phyloP scores from a whole-genome alignment of 2,797 vertebrate species.

The Taenioides sp. region DNA sequence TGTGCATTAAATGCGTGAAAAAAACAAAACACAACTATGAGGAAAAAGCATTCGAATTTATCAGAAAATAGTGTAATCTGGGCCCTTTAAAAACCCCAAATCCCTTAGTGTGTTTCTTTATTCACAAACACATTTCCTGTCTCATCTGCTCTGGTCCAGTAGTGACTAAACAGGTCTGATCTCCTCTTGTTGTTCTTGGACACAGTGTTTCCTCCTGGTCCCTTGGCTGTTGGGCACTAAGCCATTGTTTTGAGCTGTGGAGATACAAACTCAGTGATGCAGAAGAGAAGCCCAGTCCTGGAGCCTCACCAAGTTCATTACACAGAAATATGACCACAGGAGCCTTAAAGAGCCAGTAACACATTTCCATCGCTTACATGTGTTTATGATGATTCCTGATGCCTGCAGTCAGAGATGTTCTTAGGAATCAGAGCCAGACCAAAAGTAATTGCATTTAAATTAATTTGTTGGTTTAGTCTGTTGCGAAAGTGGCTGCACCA shows the following conservation, averaged over 20 bases:
- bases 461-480: constrained; percentile 58
- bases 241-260: constrained; percentile 59
- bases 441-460: constrained; percentile 63
- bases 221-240: constrained; percentile 31
- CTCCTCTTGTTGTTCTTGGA: constrained; percentile 31
- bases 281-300: constrained; percentile 34
- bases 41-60: too few species aligned
- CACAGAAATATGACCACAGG: constrained; percentile 58
- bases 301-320: constrained; percentile 66
- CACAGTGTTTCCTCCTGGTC: constrained; percentile 23
- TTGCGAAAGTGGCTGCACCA: constrained; percentile 20
- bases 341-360: constrained; percentile 36
- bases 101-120: constrained; percentile 13
- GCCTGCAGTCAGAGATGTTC: constrained; percentile 65
- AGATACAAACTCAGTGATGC: constrained; percentile 56
- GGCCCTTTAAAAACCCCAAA: not conserved
- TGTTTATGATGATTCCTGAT: constrained; percentile 31
- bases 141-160: constrained; percentile 31
- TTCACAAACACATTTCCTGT: constrained; percentile 18
- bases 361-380: constrained; percentile 49
- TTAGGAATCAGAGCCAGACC: constrained; percentile 57
- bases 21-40: too few species aligned
- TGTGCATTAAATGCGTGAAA: too few species aligned
- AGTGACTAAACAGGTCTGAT: constrained; percentile 40
- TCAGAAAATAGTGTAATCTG: too few species aligned